Conservation (phyloP, 2,888 invertebrate genomes). For the Stegana nigrithorax region DNA sequence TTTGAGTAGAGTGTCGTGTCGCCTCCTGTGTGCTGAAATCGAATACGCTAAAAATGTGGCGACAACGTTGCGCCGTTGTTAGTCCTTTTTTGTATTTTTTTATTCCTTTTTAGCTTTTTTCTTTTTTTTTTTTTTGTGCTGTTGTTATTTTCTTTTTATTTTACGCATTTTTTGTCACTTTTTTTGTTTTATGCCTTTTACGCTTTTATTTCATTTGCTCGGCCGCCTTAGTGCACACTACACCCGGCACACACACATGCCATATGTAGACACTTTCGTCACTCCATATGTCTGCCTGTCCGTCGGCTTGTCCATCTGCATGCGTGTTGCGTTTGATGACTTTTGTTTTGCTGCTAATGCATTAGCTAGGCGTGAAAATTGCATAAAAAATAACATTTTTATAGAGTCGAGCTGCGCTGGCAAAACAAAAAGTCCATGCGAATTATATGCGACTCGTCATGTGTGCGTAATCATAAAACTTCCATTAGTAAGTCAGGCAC, state of each 20-base stretch:
- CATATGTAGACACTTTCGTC: no score
- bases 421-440: neutral
- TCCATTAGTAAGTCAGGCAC: constrained; percentile 1
- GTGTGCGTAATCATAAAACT: constrained; percentile 17
- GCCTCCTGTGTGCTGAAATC: neutral
- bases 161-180: neutral
- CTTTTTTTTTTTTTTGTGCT: neutral
- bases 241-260: neutral
- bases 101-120: neutral
- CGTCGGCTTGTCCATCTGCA: no score
- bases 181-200: neutral
- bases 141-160: neutral
- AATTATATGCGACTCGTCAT: neutral
- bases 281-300: no score
- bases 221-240: no score
- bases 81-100: constrained; percentile 3
- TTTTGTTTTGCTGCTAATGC: constrained; percentile 4
- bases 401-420: neutral
- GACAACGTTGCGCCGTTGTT: neutral
- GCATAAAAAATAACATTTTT: constrained; percentile 9
- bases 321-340: neutral
- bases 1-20: neutral
- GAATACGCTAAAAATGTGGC: constrained; percentile 6
- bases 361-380: constrained; percentile 16
- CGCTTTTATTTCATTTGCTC: neutral